Evolutionary conservation across 2,797 vertebrate species (phyloP).

Genomic region (Onychomys arenicola): DNA sequence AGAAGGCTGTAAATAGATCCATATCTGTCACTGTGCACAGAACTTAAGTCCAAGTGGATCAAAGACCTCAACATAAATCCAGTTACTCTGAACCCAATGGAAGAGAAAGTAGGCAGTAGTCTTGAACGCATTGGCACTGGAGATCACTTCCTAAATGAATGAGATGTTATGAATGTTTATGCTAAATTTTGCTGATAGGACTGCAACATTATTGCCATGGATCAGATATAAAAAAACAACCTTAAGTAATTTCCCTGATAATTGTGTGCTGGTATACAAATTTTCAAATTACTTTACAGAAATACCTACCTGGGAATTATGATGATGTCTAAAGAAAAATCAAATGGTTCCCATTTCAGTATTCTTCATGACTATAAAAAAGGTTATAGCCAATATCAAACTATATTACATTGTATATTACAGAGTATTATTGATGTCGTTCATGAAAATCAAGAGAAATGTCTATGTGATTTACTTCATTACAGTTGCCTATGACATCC

Average conservation of each 20-base stretch:
- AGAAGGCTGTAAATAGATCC: too few relatives aligned
- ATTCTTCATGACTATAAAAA: conserved; percentile 28
- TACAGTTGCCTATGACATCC: conserved; percentile 46
- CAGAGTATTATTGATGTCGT: conserved; percentile 1
- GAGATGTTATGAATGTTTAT: conserved; percentile 63
- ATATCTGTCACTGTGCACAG: too few relatives aligned
- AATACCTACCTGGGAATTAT: conserved; percentile 46
- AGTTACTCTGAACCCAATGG: too few relatives aligned
- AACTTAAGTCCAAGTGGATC: too few relatives aligned
- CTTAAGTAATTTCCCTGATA: conserved; percentile 67
- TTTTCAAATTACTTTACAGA: conserved; percentile 58
- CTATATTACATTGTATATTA: neutral
- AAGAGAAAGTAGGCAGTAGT: too few relatives aligned
- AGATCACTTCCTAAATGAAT: too few relatives aligned
- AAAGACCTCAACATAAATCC: too few relatives aligned
- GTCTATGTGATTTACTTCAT: conserved; percentile 49
- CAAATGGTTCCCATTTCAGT: conserved; percentile 23
- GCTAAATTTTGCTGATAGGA: conserved; percentile 38
- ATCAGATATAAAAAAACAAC: conserved; percentile 62
- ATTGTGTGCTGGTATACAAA: conserved; percentile 57
- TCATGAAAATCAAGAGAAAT: conserved; percentile 59
- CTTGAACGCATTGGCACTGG: too few relatives aligned
- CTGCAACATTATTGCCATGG: conserved; percentile 56
- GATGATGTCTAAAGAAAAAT: neutral
- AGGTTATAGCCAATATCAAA: conserved; percentile 23